Evolutionary conservation across 2,888 invertebrate genomes (phyloP), one percentile per base, ranked within the genome.

Genomic region (Helobdella robusta): DNA sequence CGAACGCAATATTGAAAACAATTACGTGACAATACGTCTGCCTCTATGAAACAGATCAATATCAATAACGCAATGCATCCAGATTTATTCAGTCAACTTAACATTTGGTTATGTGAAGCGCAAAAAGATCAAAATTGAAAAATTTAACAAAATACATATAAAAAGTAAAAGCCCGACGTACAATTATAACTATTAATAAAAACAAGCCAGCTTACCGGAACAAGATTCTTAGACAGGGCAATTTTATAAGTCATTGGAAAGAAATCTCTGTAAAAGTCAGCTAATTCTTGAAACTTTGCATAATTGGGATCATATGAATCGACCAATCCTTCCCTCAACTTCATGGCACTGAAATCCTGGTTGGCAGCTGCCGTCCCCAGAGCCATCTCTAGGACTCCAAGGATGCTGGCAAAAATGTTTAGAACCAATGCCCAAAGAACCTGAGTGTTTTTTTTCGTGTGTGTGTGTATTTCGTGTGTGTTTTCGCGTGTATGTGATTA

Each of bases 331-430:
- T 5, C 2, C 32, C 32, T 56, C 56, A 56, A 20, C 56, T 32
- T 30, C 56, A 56, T 56, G 56, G 56, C 56, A 28, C 28, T 56
- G 56, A 56, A 56, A 32, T 56, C 56, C 56, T 56, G 56, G 30
- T 56, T 56, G 56, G 56, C 56, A 28, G 56, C 56, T 11, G 56
- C 28, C n/a, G 32, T 56, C n/a, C 56, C 56, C 25, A 56, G 32
- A 2, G 56, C 56, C 56, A 56, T 25, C 28, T 56, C 30, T 28
- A 56, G 56, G 28, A 56, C 56, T 56, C 56, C 56, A 30, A 56
- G 2, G 28, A 56, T 30, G 32, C 56, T 30, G 56, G 30, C 28
- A n/a, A 30, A 28, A 56, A 56, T 56, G 56, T 56, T 56, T 32
- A 56, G 25, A 11, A 56, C 56, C 56, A 56, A 30, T 8, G 25